These are phyloP conservation scores for Drosophila bocqueti DNA, from an alignment of 1,140 invertebrate species.

Conservation along the genomic window DNA sequence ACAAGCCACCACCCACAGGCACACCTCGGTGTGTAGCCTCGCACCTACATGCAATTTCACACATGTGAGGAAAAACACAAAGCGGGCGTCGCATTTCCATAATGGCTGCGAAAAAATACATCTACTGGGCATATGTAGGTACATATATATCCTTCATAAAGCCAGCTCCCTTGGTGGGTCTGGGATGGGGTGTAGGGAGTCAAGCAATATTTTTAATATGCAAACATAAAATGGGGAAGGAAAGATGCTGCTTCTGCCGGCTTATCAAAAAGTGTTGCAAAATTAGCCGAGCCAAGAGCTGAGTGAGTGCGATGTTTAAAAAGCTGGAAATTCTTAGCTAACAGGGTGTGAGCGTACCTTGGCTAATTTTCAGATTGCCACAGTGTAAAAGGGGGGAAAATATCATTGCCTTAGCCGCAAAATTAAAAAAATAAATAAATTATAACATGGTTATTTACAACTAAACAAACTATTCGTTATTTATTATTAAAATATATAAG, in stretches of 20 bases:
- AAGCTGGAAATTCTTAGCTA: slow-evolving; percentile 46
- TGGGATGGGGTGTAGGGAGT: background rate
- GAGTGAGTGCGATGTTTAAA: slow-evolving; percentile 61
- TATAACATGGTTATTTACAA: too few relatives aligned
- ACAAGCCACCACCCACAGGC: slow-evolving; percentile 2
- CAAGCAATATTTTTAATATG: slow-evolving; percentile 76
- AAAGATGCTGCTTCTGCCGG: slow-evolving; percentile 35
- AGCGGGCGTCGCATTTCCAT: slow-evolving; percentile 69
- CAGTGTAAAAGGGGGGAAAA: too few relatives aligned
- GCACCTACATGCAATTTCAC: slow-evolving; percentile 70
- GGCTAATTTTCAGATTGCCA: slow-evolving; percentile 42
- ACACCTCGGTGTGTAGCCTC: slow-evolving; percentile 14
- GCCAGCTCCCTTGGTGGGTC: background rate
- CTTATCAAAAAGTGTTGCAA: slow-evolving; percentile 78
- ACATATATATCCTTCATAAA: background rate
- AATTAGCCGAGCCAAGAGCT: slow-evolving; percentile 64
- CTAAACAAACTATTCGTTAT: background rate
- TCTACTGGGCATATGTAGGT: background rate
- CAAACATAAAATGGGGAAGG: slow-evolving; percentile 49
- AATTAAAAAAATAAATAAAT: too few relatives aligned
- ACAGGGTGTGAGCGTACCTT: background rate
- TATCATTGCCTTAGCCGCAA: too few relatives aligned
- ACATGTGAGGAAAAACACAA: slow-evolving; percentile 61
- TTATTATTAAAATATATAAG: background rate
- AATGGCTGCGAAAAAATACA: slow-evolving; percentile 38